Evolutionary conservation across 2,888 invertebrate genomes (phyloP).

Genomic region (Lissonota sp.): DNA sequence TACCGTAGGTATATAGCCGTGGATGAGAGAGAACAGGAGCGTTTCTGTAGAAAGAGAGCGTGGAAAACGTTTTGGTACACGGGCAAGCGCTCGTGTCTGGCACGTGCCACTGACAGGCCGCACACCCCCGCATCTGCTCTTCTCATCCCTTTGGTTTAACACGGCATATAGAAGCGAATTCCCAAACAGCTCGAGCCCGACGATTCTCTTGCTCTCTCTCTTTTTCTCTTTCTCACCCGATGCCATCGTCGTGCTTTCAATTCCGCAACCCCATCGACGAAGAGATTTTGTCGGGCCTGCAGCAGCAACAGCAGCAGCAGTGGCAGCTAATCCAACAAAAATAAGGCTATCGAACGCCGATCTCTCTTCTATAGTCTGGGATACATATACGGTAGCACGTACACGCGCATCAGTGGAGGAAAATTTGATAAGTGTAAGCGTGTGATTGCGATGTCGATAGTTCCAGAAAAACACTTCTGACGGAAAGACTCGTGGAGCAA

Average conservation of each 20-base stretch:
- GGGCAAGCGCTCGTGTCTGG: slow-evolving; percentile 65
- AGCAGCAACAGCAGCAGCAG: no score
- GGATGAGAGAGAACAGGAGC: slow-evolving; percentile 60
- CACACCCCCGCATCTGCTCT: slow-evolving; percentile 47
- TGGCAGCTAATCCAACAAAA: slow-evolving; percentile 70
- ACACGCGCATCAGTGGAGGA: not conserved
- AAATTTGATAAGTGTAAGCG: slow-evolving; percentile 23
- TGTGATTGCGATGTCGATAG: not conserved
- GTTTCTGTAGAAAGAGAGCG: slow-evolving; percentile 37
- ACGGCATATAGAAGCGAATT: slow-evolving; percentile 50
- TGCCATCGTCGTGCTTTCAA: slow-evolving; percentile 17
- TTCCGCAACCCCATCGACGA: slow-evolving; percentile 7
- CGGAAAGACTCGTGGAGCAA: not conserved
- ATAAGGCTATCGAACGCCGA: slow-evolving; percentile 69
- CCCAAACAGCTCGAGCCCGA: slow-evolving; percentile 40
- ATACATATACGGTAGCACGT: not conserved
- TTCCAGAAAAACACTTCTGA: not conserved
- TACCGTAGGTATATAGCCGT: slow-evolving; percentile 34
- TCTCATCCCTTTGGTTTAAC: slow-evolving; percentile 27
- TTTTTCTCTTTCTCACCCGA: not conserved
- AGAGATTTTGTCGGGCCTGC: slow-evolving; percentile 1
- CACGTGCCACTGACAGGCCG: slow-evolving; percentile 78
- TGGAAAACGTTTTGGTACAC: slow-evolving; percentile 41
- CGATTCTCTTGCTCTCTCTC: slow-evolving; percentile 24
- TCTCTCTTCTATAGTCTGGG: slow-evolving; percentile 20